Evolutionary conservation across 2,888 invertebrate genomes (phyloP).

Genomic region (Brachyptera risi): DNA sequence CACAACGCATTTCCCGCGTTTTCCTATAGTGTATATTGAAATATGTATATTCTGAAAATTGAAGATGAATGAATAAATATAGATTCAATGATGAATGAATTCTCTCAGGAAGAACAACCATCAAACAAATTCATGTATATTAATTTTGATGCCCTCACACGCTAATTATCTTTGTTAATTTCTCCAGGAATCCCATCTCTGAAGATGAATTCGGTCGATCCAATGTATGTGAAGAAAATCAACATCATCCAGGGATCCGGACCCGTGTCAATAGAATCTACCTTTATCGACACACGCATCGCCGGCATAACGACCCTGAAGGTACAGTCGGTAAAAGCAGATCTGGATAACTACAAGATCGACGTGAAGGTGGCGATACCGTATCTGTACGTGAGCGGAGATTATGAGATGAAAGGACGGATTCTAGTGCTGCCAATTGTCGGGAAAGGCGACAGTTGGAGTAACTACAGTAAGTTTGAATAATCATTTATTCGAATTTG

Average conservation of each 20-base stretch:
- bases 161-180: not conserved
- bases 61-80: too few relatives aligned
- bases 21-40: too few relatives aligned
- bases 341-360: constrained; percentile 27
- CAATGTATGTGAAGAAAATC: constrained; percentile 32
- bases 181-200: constrained; percentile 32
- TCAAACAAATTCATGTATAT: too few relatives aligned
- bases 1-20: too few relatives aligned
- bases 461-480: constrained; percentile 34
- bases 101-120: too few relatives aligned
- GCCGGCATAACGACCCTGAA: constrained; percentile 30
- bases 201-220: constrained; percentile 40
- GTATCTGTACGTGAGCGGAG: constrained; percentile 28
- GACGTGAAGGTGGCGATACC: constrained; percentile 26
- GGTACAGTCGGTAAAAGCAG: constrained; percentile 27
- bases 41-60: too few relatives aligned
- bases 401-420: constrained; percentile 28
- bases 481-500: too few relatives aligned
- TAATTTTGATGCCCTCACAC: too few relatives aligned
- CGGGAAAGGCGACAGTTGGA: constrained; percentile 32
- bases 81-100: too few relatives aligned
- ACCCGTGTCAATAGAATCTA: constrained; percentile 34
- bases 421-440: constrained; percentile 32
- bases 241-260: constrained; percentile 30
- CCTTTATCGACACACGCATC: constrained; percentile 35